Evolutionary conservation across 2,888 invertebrate species (phyloP).

Genomic region (Scelioninae gen. 1): DNA sequence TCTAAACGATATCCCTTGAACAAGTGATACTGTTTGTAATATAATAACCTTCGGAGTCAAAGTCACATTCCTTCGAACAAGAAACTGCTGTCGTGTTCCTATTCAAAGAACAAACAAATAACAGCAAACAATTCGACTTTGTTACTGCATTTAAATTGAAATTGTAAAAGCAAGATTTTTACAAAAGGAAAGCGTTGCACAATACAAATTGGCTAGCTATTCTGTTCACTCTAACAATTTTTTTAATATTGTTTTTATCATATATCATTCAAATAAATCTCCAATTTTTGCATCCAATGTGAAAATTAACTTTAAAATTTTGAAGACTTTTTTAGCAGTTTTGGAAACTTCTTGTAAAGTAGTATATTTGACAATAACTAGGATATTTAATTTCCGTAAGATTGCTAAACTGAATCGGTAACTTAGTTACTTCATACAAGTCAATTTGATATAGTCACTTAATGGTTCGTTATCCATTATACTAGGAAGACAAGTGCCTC

Average conservation of each 20-base stretch:
- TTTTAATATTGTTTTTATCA: too few species aligned
- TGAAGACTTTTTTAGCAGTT: too few species aligned
- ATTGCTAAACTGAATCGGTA: too few species aligned
- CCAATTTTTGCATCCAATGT: too few species aligned
- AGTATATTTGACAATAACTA: too few species aligned
- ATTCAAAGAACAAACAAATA: not conserved
- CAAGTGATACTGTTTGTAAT: conserved; percentile 38
- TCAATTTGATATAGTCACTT: not conserved
- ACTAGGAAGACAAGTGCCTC: conserved; percentile 42
- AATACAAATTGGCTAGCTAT: too few species aligned
- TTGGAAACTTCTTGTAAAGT: too few species aligned
- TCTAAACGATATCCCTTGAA: conserved; percentile 27
- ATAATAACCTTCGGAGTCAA: conserved; percentile 15
- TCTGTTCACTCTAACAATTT: too few species aligned
- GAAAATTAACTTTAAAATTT: too few species aligned
- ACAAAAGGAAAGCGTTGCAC: not conserved
- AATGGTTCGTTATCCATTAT: not conserved
- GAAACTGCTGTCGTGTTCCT: not conserved
- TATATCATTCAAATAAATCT: too few species aligned
- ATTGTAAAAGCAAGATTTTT: not conserved
- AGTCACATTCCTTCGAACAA: conserved; percentile 4
- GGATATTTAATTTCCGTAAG: too few species aligned
- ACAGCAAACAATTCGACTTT: not conserved
- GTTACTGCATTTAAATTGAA: not conserved
- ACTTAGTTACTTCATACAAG: too few species aligned